Conservation (phyloP, 2,113 vertebrate genomes). For the Heterotilapia buettikoferi region DNA sequence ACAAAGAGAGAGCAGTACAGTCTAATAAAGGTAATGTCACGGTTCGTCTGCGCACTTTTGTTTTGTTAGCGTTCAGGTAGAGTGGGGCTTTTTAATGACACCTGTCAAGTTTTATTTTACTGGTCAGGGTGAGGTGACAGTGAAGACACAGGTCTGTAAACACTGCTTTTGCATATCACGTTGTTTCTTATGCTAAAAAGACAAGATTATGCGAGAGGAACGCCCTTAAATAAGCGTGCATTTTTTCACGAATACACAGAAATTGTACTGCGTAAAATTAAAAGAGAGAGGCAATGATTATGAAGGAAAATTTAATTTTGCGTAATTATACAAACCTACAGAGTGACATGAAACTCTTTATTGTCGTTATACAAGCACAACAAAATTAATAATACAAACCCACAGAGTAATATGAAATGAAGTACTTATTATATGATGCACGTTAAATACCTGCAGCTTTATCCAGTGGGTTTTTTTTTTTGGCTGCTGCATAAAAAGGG, state of each 20-base stretch:
- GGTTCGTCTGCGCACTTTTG: conserved; percentile 77
- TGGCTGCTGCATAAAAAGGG: not conserved
- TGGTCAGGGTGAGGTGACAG: not conserved
- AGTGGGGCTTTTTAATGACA: conserved; percentile 48
- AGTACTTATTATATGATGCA: not conserved
- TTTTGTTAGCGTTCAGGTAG: conserved; percentile 83
- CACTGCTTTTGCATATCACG: not conserved
- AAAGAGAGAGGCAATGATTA: not conserved
- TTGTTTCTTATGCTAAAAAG: not conserved
- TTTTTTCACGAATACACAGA: not conserved
- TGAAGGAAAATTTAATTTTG: not conserved
- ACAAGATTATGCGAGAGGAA: not conserved
- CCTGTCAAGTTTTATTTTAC: conserved; percentile 13
- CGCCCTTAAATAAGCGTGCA: not conserved
- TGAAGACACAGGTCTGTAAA: not conserved
- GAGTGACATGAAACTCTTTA: not conserved
- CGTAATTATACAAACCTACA: not conserved
- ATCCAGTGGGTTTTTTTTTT: not conserved
- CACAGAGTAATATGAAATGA: not conserved
- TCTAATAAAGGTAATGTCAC: conserved; percentile 81
- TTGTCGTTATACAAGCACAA: not conserved
- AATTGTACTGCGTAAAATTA: not conserved
- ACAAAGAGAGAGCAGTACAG: conserved; percentile 82
- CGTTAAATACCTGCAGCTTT: not conserved
- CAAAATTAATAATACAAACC: not conserved